phyloP scores from a whole-genome alignment of 2,888 invertebrate genomes.

The Machimus rusticus region DNA sequence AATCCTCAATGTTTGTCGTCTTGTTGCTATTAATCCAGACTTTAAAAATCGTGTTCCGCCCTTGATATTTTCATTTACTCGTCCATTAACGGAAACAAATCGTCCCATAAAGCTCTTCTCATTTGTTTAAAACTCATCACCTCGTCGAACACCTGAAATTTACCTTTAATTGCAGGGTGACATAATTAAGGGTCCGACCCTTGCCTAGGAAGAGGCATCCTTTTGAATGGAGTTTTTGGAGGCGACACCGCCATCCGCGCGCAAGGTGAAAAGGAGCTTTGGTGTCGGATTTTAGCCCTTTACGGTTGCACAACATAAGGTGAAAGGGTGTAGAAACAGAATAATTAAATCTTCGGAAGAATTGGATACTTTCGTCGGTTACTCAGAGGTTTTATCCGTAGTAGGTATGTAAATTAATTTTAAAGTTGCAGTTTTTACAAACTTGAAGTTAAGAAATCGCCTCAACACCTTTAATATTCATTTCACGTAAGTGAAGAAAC shows the following conservation, averaged over 20 bases:
- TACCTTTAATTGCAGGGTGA: constrained; percentile 26
- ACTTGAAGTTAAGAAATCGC: no score
- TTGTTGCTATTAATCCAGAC: background rate
- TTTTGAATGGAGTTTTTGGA: background rate
- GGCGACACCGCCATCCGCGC: background rate
- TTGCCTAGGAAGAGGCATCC: background rate
- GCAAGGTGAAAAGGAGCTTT: background rate
- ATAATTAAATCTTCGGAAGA: background rate
- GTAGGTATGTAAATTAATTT: background rate
- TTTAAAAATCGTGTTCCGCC: background rate
- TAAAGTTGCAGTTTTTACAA: background rate
- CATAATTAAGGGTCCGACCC: constrained; percentile 40
- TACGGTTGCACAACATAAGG: background rate
- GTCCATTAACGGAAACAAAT: background rate
- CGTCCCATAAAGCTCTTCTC: background rate
- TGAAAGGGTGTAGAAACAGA: background rate
- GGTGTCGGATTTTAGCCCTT: background rate
- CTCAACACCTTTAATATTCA: no score
- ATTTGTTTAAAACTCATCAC: background rate
- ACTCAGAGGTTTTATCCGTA: background rate
- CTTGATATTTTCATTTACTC: background rate
- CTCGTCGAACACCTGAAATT: constrained; percentile 38
- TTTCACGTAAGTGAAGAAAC: no score
- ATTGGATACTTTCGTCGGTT: background rate
- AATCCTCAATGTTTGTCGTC: background rate